Evolutionary conservation across 2,797 vertebrate genomes (phyloP), one percentile per base, ranked within the genome.

Genomic region (Anolis apletophallus): DNA sequence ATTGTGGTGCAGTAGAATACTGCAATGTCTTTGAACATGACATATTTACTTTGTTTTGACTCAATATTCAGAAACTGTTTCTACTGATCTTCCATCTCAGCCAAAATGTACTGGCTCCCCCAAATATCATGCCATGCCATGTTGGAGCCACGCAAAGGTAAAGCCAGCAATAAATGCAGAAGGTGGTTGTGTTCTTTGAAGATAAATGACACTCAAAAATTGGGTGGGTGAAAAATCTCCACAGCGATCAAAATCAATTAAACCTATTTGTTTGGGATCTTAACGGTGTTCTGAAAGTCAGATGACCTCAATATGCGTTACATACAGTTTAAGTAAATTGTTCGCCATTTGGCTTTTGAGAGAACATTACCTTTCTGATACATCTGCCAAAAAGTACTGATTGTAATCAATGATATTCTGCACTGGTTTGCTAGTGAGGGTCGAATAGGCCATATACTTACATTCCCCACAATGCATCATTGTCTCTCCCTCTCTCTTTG

Each of bases 21-120:
- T 93, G 91, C 91, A 82, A 91, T 91, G 89, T 92, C 95, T 95
- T 96, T 95, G 94, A 96, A 95, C 91, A 87, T 95, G 96, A 95
- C 95, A 94, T 94, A 95, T 96, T 96, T 95, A 95, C 95, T 95
- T 91, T 94, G 93, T 95, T 96, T 96, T 95, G 95, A 96, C 95
- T 95, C 90, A 93, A 92, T 91, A 92, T 95, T 94, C 5, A 91
- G 94, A 96, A 96, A 96, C 95, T 95, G 85, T 93, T 94, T 93
- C 94, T 95, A 96, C 96, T 95, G 94, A 95, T 96, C 96, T 96
- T 93, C 92, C 81, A 61, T 80, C 85, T 90, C 89, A 96, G 91
- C 90, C 94, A 95, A 94, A 94, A 93, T 90, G 90, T 92, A 94
- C 94, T 91, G 92, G 93, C 93, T 93, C 92, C 93, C 89, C 93